These are phyloP conservation scores for Raja brachyura DNA, from an alignment of 2,113 vertebrate genomes.

Conservation along the genomic window DNA sequence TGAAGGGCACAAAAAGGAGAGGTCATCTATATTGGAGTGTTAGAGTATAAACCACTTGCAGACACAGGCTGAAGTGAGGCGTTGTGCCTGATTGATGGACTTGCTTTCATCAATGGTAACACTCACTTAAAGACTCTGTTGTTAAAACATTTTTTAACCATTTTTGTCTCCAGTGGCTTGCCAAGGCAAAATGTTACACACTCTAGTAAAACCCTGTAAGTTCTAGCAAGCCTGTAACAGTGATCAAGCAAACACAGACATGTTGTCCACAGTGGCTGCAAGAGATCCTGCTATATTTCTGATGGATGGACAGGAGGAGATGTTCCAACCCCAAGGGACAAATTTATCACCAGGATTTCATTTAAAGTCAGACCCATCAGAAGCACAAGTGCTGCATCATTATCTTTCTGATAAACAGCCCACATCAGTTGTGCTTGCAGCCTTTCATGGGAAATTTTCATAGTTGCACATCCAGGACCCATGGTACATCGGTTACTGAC, in stretches of 20 bases:
- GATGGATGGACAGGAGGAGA: not conserved
- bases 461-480: not conserved
- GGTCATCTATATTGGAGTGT: not conserved
- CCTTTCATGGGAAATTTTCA: not conserved
- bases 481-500: not conserved
- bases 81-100: too few relatives aligned
- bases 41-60: not conserved
- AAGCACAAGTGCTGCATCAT: not conserved
- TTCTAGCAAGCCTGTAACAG: not conserved
- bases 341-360: not conserved
- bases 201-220: not conserved
- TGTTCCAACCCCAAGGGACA: not conserved
- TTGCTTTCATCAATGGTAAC: not conserved
- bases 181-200: not conserved
- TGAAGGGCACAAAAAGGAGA: not conserved
- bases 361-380: not conserved
- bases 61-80: not conserved
- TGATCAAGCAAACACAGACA: not conserved
- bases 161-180: not conserved
- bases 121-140: not conserved
- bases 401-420: conserved; percentile 9
- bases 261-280: not conserved
- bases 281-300: not conserved
- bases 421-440: not conserved
- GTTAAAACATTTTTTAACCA: too few relatives aligned